Evolutionary conservation across 2,888 invertebrate species (phyloP).

Genomic region (Athripsodes cinereus): DNA sequence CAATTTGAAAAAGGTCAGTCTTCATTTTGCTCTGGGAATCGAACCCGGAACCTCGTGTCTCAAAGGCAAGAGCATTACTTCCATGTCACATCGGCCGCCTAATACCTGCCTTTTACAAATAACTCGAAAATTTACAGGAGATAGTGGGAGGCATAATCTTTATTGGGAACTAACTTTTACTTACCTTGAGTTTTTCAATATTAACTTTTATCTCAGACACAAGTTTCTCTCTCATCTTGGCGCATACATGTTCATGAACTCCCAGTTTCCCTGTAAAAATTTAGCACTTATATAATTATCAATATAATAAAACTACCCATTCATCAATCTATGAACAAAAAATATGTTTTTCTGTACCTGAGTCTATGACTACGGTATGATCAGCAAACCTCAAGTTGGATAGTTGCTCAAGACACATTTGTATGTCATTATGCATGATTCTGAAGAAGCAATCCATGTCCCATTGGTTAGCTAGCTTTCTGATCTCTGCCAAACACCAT

Average conservation of each 20-base stretch:
- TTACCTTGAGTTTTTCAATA: conserved; percentile 66
- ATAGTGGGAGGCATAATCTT: too few relatives aligned
- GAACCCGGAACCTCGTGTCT: too few relatives aligned
- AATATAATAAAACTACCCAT: too few relatives aligned
- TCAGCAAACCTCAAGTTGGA: conserved; percentile 54
- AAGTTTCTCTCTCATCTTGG: conserved; percentile 73
- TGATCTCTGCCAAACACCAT: conserved; percentile 70
- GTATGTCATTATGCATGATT: conserved; percentile 60
- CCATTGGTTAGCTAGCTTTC: conserved; percentile 68
- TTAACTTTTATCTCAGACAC: conserved; percentile 74
- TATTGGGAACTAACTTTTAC: too few relatives aligned
- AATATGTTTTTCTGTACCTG: conserved; percentile 34
- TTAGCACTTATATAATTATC: too few relatives aligned
- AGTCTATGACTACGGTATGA: conserved; percentile 51
- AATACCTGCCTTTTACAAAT: too few relatives aligned
- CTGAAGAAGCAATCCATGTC: conserved; percentile 68
- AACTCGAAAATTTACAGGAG: too few relatives aligned
- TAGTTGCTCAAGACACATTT: conserved; percentile 54
- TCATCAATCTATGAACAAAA: too few relatives aligned
- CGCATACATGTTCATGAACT: conserved; percentile 74
- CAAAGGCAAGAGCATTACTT: too few relatives aligned
- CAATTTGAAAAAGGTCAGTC: too few relatives aligned
- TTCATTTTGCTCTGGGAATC: too few relatives aligned
- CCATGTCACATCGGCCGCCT: too few relatives aligned
- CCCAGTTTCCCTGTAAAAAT: conserved; percentile 51